Evolutionary conservation across 2,888 invertebrate species (phyloP), one percentile per base, ranked within the genome.

Genomic region (Dendrolimus houi): DNA sequence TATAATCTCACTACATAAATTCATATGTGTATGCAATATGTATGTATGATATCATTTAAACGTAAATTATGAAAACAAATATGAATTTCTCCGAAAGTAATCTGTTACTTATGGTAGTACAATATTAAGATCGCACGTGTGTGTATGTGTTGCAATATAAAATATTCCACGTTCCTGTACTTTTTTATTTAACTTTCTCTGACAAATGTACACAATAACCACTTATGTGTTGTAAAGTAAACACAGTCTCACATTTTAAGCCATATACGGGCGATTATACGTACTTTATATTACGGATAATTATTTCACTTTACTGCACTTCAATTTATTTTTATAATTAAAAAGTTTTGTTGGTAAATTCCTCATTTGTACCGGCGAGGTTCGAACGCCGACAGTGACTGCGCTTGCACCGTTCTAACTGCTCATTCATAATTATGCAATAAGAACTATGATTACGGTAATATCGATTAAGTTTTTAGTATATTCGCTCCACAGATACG

Each of bases 401-500:
- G 81, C 72, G 70, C 74, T 54, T 54, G 68, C 67, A 66, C 67
- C 67, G 70, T 67, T 69, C 66, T 68, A 73, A 70, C 72, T 64
- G 68, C 70, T 69, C 71, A 70, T 70, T 72, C 72, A 65, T 67
- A 68, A 72, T 87, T 84, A 83, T 82, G 85, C 81, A 87, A 86
- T 73, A 65, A 69, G 62, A 69, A 70, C 64, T 72, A 74, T 77
- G 77, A 77, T 71, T 77, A 78, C 81, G 67, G 70, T 78, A 71
- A 74, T 81, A 83, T 79, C 75, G 79, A 78, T 78, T 74, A 74
- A 79, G 65, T 64, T 64, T 59, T 57, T 56, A 62, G 56, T 56
- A 59, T 56, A 64, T 8, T 52, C 29, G 29, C 59, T 59, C 42
- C 47, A 41, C 41, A 14, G 58, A 58, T 66, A 63, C 62, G 60